These are phyloP conservation scores for Contarinia nasturtii DNA, from an alignment of 1,140 invertebrate species.

Conservation along the genomic window DNA sequence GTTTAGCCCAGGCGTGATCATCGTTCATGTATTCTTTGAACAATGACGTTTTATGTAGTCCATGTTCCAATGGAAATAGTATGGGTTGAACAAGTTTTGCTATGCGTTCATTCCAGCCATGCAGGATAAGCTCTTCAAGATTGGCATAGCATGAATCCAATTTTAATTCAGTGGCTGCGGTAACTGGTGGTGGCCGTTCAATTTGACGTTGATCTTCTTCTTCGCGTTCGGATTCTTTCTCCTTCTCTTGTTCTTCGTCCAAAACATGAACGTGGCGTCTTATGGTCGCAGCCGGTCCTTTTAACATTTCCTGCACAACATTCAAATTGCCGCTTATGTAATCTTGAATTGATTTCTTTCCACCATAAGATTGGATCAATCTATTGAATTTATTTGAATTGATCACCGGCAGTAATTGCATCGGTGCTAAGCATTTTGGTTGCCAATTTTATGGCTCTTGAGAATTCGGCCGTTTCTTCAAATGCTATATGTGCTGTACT, in stretches of 20 bases:
- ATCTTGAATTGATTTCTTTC: background rate
- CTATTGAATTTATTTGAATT: background rate
- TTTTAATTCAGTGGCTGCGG: background rate
- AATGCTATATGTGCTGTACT: conserved; percentile 56
- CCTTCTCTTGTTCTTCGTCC: background rate
- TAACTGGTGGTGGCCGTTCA: background rate
- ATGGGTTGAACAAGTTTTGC: background rate
- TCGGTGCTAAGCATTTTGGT: conserved; percentile 42
- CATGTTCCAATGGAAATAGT: background rate
- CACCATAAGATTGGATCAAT: background rate
- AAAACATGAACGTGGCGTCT: background rate
- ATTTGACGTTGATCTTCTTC: background rate
- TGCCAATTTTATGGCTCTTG: conserved; percentile 48
- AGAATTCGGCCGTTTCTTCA: conserved; percentile 58
- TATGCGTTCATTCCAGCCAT: background rate
- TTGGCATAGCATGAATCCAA: background rate
- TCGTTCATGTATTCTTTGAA: background rate
- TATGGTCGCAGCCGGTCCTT: background rate
- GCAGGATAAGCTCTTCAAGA: background rate
- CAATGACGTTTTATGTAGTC: background rate
- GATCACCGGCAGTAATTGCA: too few relatives aligned
- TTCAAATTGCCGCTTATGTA: background rate
- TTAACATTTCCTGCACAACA: background rate
- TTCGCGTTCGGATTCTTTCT: background rate
- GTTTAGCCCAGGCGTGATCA: background rate